Conservation (phyloP, 2,113 vertebrate species). For the Forbesichthys papilliferus region DNA sequence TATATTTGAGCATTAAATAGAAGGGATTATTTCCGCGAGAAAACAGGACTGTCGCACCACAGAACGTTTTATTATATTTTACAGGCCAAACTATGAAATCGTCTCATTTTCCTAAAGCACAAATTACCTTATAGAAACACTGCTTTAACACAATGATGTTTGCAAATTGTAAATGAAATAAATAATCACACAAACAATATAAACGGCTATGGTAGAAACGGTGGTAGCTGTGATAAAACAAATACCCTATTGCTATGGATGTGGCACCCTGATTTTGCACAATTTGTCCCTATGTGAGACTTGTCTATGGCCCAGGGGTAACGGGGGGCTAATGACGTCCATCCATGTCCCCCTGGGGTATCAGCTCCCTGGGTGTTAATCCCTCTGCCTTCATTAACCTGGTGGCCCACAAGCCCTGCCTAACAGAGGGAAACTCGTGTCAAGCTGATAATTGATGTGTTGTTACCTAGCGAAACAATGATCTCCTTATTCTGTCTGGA, state of each 20-base stretch:
- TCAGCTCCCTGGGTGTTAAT: constrained; percentile 69
- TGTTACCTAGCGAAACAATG: constrained; percentile 72
- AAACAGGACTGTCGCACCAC: constrained; percentile 13
- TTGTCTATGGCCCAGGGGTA: constrained; percentile 43
- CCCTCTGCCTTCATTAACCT: constrained; percentile 78
- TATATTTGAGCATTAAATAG: constrained; percentile 39
- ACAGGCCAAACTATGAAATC: constrained; percentile 19
- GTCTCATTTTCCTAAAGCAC: constrained; percentile 3
- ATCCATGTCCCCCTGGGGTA: constrained; percentile 53
- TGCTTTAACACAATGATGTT: no score
- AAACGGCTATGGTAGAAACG: neutral
- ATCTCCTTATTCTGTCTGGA: constrained; percentile 66
- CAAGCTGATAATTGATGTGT: constrained; percentile 63
- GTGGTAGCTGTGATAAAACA: neutral
- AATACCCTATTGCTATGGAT: constrained; percentile 3
- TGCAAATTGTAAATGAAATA: no score
- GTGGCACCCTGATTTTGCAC: constrained; percentile 20
- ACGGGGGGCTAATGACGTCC: constrained; percentile 60
- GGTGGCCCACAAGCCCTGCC: constrained; percentile 46
- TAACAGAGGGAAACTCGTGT: constrained; percentile 44
- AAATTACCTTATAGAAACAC: neutral
- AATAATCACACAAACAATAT: no score
- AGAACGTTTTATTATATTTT: constrained; percentile 36
- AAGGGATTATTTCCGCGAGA: constrained; percentile 48
- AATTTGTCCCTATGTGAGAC: constrained; percentile 37